phyloP scores from a whole-genome alignment of 2,888 invertebrate genomes.

The Cryptocheilus praepositus region DNA sequence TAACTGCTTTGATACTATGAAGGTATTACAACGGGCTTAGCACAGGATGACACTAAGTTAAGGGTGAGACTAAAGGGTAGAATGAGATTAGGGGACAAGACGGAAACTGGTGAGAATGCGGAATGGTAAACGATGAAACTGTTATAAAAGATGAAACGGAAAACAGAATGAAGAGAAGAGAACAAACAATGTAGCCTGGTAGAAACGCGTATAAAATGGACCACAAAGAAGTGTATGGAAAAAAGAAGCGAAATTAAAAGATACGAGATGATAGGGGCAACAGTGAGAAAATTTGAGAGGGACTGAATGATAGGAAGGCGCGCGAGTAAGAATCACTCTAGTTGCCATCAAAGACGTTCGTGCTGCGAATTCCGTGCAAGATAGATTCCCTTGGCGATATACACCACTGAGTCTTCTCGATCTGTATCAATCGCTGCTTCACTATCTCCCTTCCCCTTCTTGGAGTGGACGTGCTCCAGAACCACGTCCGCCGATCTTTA shows the following conservation, averaged over 20 bases:
- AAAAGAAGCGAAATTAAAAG: slow-evolving; percentile 30
- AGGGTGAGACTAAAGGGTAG: slow-evolving; percentile 39
- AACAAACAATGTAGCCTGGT: too few relatives aligned
- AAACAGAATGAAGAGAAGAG: slow-evolving; percentile 2
- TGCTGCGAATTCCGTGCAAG: slow-evolving; percentile 66
- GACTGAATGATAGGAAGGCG: slow-evolving; percentile 43
- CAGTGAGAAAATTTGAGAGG: slow-evolving; percentile 33
- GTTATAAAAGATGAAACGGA: too few relatives aligned
- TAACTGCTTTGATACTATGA: slow-evolving; percentile 41
- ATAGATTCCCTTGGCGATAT: slow-evolving; percentile 63
- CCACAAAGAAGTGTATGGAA: slow-evolving; percentile 3
- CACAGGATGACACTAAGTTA: slow-evolving; percentile 48
- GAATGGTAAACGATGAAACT: neutral
- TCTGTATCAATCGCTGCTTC: slow-evolving; percentile 12
- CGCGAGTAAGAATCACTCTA: slow-evolving; percentile 65
- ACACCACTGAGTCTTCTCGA: slow-evolving; percentile 39
- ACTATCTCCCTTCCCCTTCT: slow-evolving; percentile 15
- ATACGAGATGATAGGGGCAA: slow-evolving; percentile 27
- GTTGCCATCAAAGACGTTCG: slow-evolving; percentile 70
- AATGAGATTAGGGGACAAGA: slow-evolving; percentile 8
- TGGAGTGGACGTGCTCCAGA: slow-evolving; percentile 49
- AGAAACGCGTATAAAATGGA: too few relatives aligned
- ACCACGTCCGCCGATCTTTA: slow-evolving; percentile 57
- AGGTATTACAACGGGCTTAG: slow-evolving; percentile 54
- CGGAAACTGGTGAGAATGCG: slow-evolving; percentile 3